Conservation (phyloP, 1,140 invertebrate genomes). For the Aculops lycopersici region DNA sequence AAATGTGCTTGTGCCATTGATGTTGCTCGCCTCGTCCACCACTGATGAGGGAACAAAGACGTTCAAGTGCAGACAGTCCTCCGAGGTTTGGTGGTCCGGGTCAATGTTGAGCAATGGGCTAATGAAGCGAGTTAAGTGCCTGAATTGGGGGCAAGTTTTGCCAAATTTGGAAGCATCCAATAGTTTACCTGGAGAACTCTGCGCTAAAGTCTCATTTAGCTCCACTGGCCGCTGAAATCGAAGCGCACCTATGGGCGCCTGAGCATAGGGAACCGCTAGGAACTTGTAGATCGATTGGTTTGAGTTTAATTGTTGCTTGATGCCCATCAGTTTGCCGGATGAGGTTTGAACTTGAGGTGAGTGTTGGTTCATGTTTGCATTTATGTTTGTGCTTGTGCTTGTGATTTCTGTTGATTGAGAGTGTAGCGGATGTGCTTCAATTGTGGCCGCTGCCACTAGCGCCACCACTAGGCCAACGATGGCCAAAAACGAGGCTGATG, state of each 20-base stretch:
- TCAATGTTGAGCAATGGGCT: constrained; percentile 8
- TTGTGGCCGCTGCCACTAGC: too few relatives aligned
- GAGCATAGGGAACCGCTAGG: constrained; percentile 13
- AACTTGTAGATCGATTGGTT: constrained; percentile 4
- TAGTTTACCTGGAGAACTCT: not conserved
- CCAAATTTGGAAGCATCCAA: constrained; percentile 5
- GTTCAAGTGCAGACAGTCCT: constrained; percentile 14
- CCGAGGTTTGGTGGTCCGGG: constrained; percentile 4
- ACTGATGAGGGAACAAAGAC: constrained; percentile 10
- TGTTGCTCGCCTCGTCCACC: constrained; percentile 16
- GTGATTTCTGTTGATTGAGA: too few relatives aligned
- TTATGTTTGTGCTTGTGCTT: too few relatives aligned
- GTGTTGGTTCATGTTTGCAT: too few relatives aligned
- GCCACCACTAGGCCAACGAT: too few relatives aligned
- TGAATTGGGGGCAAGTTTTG: constrained; percentile 12
- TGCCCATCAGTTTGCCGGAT: constrained; percentile 1
- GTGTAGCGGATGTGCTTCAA: too few relatives aligned
- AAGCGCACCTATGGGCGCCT: constrained; percentile 10
- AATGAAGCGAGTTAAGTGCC: constrained; percentile 9
- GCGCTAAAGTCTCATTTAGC: not conserved
- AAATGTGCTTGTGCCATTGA: too few relatives aligned
- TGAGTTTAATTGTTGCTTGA: not conserved
- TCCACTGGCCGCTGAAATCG: constrained; percentile 10
- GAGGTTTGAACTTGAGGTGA: too few relatives aligned
- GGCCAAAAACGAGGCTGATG: too few relatives aligned